These are phyloP conservation scores for Calliphora vomitoria DNA, from an alignment of 2,888 invertebrate species.

Conservation along the genomic window DNA sequence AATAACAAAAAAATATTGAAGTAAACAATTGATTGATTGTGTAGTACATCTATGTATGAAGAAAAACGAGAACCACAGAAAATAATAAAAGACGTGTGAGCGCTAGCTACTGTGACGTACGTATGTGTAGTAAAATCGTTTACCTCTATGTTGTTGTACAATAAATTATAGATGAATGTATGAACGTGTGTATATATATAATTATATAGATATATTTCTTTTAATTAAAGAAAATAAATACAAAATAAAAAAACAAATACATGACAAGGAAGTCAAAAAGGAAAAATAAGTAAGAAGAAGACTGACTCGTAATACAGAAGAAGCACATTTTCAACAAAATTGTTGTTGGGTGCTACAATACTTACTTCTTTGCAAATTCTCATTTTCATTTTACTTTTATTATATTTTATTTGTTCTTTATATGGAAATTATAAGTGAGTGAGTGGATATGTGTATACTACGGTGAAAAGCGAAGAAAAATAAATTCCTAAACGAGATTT, in stretches of 20 bases:
- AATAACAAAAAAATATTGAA: constrained; percentile 15
- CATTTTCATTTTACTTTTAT: background rate
- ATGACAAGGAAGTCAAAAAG: constrained; percentile 35
- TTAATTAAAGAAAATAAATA: constrained; percentile 14
- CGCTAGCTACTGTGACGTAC: background rate
- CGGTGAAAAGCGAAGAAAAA: constrained; percentile 38
- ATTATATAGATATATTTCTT: too few relatives aligned
- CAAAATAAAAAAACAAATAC: constrained; percentile 11
- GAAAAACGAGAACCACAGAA: background rate
- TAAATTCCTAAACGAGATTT: background rate
- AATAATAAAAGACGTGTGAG: background rate
- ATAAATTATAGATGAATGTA: background rate
- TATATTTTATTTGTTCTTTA: constrained; percentile 4
- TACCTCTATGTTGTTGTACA: background rate
- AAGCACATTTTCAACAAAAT: background rate
- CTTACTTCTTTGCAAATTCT: constrained; percentile 5
- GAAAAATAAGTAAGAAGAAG: constrained; percentile 24
- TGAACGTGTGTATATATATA: background rate
- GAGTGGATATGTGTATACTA: constrained; percentile 41
- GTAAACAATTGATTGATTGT: constrained; percentile 17
- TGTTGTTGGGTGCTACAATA: background rate
- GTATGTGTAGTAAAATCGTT: background rate
- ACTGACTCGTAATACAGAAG: background rate
- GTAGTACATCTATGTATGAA: background rate
- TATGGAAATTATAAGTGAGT: constrained; percentile 4